Evolutionary conservation across 2,888 invertebrate species (phyloP), one percentile per base, ranked within the genome.

Genomic region (Cheiracanthium punctorium): DNA sequence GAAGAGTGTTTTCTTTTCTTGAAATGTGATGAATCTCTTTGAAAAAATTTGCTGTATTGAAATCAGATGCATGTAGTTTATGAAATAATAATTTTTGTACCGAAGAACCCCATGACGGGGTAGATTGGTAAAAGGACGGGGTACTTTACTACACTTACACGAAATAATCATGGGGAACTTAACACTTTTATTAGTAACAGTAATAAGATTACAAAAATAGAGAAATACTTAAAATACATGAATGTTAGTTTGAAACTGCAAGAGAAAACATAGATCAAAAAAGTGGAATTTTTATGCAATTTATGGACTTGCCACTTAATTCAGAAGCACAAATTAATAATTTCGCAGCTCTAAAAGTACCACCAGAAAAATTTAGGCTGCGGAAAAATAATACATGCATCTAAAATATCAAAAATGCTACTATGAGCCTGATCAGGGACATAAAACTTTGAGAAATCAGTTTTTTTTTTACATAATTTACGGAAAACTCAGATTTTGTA

Each of bases 121-220:
- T 67, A 67, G 67, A 67, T 67, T 67, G 67, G 24, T 67, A 67
- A 8, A 20, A 29, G 28, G 67, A 67, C 24, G 29, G 29, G 67
- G 67, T 67, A 67, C 67, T 67, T 67, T 28, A 67, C 28, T 67
- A 67, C 67, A 29, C 67, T 67, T 28, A 67, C 67, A 67, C 7
- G 29, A 67, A 67, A 67, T 67, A 14, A 14, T 14, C 28, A 67
- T 67, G 24, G 24, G 7, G 20, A 52, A 20, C 29, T 28, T 67
- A 67, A 67, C 67, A 20, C 67, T 67, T 67, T 67, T 67, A 67
- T 67, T 67, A 67, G 28, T 67, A 67, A 52, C 67, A 20, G 29
- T 67, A 67, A 67, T 24, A 14, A 28, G 8, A 8, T 8, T 67
- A 29, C 67, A 67, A 67, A 67, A 67, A 67, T 67, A 8, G 67